A percentile compares a stretch with the other conserved stretches of the same genome.
Evolutionary conservation across 2,888 invertebrate genomes (phyloP).

Genomic region (Rhorus exstirpatorius): DNA sequence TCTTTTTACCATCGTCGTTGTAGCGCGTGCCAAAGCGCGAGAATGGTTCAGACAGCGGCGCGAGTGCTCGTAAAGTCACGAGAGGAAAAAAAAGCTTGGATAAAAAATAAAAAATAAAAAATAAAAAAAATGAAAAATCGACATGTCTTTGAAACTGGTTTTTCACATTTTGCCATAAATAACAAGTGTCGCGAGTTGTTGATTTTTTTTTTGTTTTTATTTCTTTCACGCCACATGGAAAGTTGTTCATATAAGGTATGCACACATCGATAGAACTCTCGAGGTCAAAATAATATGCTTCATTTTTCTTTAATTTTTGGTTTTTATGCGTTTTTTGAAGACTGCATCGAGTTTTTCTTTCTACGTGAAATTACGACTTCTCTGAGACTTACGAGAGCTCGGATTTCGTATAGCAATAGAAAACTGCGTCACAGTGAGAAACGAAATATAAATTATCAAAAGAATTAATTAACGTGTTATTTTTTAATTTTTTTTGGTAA

Average conservation of each 20-base stretch:
- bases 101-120: constrained; percentile 20
- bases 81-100: constrained; percentile 15
- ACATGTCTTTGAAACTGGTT: constrained; percentile 51
- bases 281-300: neutral
- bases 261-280: neutral
- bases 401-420: neutral
- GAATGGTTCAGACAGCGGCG: constrained; percentile 28
- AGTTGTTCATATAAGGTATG: neutral
- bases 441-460: neutral
- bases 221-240: neutral
- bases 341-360: neutral
- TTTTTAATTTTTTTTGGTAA: too few species aligned
- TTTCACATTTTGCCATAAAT: constrained; percentile 27
- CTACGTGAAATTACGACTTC: constrained; percentile 2
- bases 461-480: too few species aligned
- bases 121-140: constrained; percentile 34
- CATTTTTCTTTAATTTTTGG: neutral
- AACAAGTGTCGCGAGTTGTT: constrained; percentile 1
- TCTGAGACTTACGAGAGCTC: neutral
- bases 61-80: constrained; percentile 42
- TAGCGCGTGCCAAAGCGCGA: constrained; percentile 1
- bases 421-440: neutral
- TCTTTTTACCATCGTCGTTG: constrained; percentile 20
- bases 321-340: neutral
- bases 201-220: constrained; percentile 24